phyloP scores from a whole-genome alignment of 2,797 vertebrate species.

The Lutjanus argentimaculatus region DNA sequence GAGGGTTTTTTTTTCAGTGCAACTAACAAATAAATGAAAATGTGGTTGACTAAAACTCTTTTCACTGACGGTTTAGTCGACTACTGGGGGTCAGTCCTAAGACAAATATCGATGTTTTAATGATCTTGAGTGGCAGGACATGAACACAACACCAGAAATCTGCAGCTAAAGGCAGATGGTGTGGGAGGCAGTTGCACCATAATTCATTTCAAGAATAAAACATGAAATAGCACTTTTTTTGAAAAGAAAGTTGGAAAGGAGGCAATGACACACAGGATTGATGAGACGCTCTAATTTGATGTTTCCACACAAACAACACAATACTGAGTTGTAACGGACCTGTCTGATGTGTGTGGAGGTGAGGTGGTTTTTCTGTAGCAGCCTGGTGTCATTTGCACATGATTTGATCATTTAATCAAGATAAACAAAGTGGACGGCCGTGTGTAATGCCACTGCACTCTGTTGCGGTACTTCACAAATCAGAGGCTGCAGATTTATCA shows the following conservation, averaged over 20 bases:
- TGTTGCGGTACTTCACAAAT: neutral
- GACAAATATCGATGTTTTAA: too few relatives aligned
- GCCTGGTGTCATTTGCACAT: neutral
- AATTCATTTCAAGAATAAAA: neutral
- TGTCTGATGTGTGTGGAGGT: neutral
- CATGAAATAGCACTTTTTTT: neutral
- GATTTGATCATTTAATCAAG: slow-evolving; percentile 2
- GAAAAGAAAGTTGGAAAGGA: neutral
- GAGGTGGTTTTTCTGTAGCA: neutral
- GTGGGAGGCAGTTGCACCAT: neutral
- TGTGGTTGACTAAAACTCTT: too few relatives aligned
- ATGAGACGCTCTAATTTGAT: neutral
- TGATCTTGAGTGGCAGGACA: neutral
- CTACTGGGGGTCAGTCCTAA: too few relatives aligned
- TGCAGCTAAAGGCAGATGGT: neutral
- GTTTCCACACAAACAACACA: neutral
- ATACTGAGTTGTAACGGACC: neutral
- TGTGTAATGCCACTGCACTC: neutral
- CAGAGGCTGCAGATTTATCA: slow-evolving; percentile 5
- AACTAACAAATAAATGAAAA: too few relatives aligned
- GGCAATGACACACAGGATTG: neutral
- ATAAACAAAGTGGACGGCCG: neutral
- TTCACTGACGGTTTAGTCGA: too few relatives aligned
- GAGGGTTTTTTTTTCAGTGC: too few relatives aligned
- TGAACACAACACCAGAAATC: neutral